Evolutionary conservation across 2,113 vertebrate genomes (phyloP), one percentile per base, ranked within the genome.

Genomic region (Gobius niger): DNA sequence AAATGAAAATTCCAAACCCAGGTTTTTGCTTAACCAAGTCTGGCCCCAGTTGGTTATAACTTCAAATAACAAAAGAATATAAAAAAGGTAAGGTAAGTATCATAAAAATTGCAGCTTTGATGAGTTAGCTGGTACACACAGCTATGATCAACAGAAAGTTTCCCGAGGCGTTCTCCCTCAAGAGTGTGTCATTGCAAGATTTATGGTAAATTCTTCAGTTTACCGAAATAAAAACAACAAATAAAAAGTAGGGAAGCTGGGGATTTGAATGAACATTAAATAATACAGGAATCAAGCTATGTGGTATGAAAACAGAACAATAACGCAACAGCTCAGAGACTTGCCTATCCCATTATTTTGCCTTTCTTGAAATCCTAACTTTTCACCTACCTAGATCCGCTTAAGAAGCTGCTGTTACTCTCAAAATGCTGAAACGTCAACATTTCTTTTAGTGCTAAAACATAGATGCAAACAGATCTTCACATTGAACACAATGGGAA

Each of bases 51-150:
- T 59, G 76, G 70, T 41, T 16, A 44, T 73, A 69, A 76, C 68
- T 60, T 77, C 65, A 72, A 77, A 79, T 84, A 82, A 82, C 63
- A 86, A 84, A 88, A 75, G 15, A 82, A 73, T 44, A 65, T 44
- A 57, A 81, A 84, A 24, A 87, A 73, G 59, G 75, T 83, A 70
- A 85, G 75, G 77, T 81, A 85, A 89, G 63, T n/a, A 82, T 81
- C 75, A 80, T 86, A 87, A 86, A 87, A 89, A 86, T 78, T 81
- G 82, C 81, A 86, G 80, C 85, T 76, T 67, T 73, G 63, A 47
- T 83, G 83, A 72, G 66, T 82, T 76, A 83, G 82, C 75, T 77
- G 69, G 80, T 84, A 77, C 8, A 63, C 74, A 72, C 75, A 66
- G 77, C 82, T 82, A 52, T 82, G 82, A 78, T 85, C 65, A 76